Evolutionary conservation across 2,797 vertebrate genomes (phyloP), one percentile per base, ranked within the genome.

Genomic region (Cirrhinus molitorella): DNA sequence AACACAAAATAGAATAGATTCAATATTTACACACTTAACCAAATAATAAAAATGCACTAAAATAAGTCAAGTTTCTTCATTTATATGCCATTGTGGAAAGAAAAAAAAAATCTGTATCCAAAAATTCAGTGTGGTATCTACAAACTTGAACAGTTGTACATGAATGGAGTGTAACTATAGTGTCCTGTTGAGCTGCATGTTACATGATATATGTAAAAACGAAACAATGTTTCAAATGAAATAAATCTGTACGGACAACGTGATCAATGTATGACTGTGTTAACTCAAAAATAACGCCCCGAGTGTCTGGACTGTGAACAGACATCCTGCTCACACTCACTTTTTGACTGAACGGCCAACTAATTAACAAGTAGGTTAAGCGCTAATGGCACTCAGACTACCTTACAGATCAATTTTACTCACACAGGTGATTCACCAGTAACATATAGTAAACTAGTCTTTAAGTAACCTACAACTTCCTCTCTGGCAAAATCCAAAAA

Each of bases 111-210:
- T 95, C 93, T 95, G 95, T 96, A 96, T 97, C 96, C 96, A 95
- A 92, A 95, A 94, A 95, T 96, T 96, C 97, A 98, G 97, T 96
- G 97, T 98, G 94, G 92, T 87, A 94, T 96, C 95, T 96, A 96
- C 90, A 89, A 91, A 91, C 34, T 55, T 31, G 9, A 67, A 67
- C 34, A 31, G 43, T 31, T 75, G 71, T 34, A 80, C 34, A 47
- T 55, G 92, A 94, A 86, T 34, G 71, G 47, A 87, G 71, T 85
- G 28, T 63, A 67, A 53, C 59, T 55, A 61, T 43, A 75, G 73
- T 86, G 65, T 85, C 66, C 25, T 65, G 47, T 23, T 73, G 11
- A 71, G 57, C 23, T 87, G 47, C 81, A 40, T 84, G 49, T 78
- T 70, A 86, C 70, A 73, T 53, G 51, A 49, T 76, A 47, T 65